Conservation (phyloP, 2,888 invertebrate species). For the Coleophora deauratella region DNA sequence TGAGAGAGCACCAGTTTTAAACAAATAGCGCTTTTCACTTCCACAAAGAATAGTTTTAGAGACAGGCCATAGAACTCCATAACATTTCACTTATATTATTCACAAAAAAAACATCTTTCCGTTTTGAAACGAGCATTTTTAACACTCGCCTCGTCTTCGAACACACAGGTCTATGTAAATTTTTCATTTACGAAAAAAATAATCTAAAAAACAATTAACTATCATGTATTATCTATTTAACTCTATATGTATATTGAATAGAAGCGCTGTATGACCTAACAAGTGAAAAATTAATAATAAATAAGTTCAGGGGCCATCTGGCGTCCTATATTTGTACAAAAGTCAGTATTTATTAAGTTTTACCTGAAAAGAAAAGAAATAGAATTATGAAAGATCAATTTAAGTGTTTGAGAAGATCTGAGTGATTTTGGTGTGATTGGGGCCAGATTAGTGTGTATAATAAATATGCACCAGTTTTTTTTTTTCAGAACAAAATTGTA, state of each 20-base stretch:
- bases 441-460: no score
- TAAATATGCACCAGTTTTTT: no score
- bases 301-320: constrained; percentile 51
- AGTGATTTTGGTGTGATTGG: no score
- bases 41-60: not conserved
- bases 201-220: constrained; percentile 52
- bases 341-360: constrained; percentile 27
- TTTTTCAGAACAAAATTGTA: no score
- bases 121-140: constrained; percentile 23
- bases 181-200: constrained; percentile 43
- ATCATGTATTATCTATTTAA: constrained; percentile 40
- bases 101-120: constrained; percentile 16
- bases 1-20: not conserved
- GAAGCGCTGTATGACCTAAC: constrained; percentile 61
- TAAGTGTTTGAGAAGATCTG: no score
- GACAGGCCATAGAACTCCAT: not conserved
- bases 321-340: constrained; percentile 63
- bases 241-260: constrained; percentile 62
- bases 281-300: constrained; percentile 62
- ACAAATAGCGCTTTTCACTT: not conserved
- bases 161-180: constrained; percentile 26
- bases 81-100: constrained; percentile 21
- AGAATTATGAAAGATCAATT: no score
- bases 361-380: constrained; percentile 38
- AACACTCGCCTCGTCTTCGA: constrained; percentile 31